Base-by-base conservation (phyloP, 2,113 vertebrate species). In the Thermophis baileyi region DNA sequence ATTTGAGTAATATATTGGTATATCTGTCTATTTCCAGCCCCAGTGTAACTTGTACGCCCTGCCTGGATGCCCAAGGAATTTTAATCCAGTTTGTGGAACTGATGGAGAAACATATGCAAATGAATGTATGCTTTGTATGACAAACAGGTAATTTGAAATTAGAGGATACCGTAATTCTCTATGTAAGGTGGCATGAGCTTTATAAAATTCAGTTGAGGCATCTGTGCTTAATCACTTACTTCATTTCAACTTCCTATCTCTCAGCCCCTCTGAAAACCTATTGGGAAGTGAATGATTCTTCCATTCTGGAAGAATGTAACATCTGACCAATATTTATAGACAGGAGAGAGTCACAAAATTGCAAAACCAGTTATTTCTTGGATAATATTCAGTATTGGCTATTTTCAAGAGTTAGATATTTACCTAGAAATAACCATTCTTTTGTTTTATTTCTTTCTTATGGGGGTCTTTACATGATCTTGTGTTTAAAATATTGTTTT, bases 21-120 rank as follows among this genome's bases (percentile, higher is more conserved):
- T 87, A 93, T 87, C 90, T 92, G 88, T 92, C 91, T 63, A 44
- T 81, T 93, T 90, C 8, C 53, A 96, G 96, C 94, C 95, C 46
- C 88, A 87, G 46, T 96, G 96, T 85, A 53, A 95, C 4, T n/a
- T 87, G 2, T 96, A 96, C 30, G 2, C 81, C 8, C 49, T 95
- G 10, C 94, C 94, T 87, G 92, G 93, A 44, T 96, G 96, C 89
- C 89, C 95, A 90, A 94, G 92, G 55, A 91, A 94, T 55, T 94
- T 94, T 89, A 87, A 93, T 24, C 96, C 96, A 25, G 94, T 96
- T 44, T 96, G 96, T 92, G 96, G 95, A 87, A 96, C 96, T 87
- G 94, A 96, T 94, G 95, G 95, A 86, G 89, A 90, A 20, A 96
- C 96, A 11, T 96, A 96, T 63, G 55, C 95, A 54, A 96, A 96